Conservation (phyloP, 2,797 vertebrate species). For the Rallus crepitans region DNA sequence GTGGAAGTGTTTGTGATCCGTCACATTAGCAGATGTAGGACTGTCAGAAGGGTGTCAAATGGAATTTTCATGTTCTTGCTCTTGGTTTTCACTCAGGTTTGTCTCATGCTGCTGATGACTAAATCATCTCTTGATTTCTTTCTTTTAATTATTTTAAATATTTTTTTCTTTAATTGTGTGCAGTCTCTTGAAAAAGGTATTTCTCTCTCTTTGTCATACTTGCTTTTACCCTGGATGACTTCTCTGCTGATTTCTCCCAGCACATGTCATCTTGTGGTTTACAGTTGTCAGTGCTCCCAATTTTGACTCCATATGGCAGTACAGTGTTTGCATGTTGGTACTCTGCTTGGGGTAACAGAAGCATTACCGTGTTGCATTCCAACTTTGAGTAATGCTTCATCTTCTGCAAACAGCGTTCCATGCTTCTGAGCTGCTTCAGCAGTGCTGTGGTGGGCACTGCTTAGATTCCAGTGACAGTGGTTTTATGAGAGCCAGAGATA, state of each 20-base stretch:
- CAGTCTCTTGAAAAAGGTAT: neutral
- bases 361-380: neutral
- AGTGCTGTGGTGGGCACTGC: neutral
- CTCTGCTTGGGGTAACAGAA: neutral
- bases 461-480: neutral
- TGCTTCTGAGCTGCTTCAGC: neutral
- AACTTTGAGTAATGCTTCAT: neutral
- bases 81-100: slow-evolving; percentile 4
- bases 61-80: neutral
- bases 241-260: neutral
- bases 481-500: neutral
- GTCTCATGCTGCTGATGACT: neutral
- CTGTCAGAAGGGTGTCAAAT: neutral
- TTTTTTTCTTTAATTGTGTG: neutral
- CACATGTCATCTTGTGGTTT: neutral
- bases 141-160: no score
- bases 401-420: neutral
- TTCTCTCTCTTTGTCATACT: neutral
- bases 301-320: neutral
- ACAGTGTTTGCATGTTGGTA: neutral
- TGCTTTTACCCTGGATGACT: neutral
- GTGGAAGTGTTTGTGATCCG: neutral
- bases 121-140: neutral
- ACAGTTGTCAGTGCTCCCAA: neutral
- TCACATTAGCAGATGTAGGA: neutral